Percentiles rank a stretch among this genome's conserved stretches.
These are phyloP conservation scores for Oreortyx pictus DNA, from an alignment of 2,797 vertebrate genomes.

Conservation along the genomic window DNA sequence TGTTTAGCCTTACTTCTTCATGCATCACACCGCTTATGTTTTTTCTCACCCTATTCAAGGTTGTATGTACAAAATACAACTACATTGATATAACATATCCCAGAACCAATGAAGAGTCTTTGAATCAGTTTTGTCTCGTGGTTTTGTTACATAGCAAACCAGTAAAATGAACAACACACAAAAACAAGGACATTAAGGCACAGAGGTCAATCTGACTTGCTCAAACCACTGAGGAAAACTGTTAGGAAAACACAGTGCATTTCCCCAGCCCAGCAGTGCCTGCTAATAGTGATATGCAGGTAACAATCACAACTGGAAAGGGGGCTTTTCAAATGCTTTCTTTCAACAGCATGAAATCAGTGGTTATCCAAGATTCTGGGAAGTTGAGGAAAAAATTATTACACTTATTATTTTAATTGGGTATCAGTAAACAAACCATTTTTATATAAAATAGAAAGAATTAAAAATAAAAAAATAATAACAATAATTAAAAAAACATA, in stretches of 20 bases:
- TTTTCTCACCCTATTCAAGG: background rate
- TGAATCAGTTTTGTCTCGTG: background rate
- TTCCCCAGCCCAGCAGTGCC: background rate
- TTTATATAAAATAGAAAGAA: background rate
- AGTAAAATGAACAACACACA: background rate
- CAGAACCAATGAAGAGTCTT: background rate
- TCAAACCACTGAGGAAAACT: background rate
- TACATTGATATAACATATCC: background rate
- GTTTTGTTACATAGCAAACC: no score
- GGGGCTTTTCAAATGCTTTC: background rate
- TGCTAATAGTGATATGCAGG: no score
- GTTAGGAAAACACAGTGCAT: background rate
- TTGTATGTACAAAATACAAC: background rate
- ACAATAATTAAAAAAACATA: background rate
- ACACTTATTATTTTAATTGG: background rate
- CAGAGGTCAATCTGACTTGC: background rate
- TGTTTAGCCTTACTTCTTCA: background rate
- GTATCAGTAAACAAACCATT: background rate
- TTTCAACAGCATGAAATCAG: background rate
- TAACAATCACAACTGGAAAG: background rate
- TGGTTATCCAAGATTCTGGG: no score
- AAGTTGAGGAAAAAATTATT: background rate
- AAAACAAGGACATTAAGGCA: background rate
- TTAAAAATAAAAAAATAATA: no score
- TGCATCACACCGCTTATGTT: background rate